Percentiles rank a stretch among this genome's conserved stretches.
These are phyloP conservation scores for Orthosia gothica DNA, from an alignment of 2,888 invertebrate species.

Conservation along the genomic window DNA sequence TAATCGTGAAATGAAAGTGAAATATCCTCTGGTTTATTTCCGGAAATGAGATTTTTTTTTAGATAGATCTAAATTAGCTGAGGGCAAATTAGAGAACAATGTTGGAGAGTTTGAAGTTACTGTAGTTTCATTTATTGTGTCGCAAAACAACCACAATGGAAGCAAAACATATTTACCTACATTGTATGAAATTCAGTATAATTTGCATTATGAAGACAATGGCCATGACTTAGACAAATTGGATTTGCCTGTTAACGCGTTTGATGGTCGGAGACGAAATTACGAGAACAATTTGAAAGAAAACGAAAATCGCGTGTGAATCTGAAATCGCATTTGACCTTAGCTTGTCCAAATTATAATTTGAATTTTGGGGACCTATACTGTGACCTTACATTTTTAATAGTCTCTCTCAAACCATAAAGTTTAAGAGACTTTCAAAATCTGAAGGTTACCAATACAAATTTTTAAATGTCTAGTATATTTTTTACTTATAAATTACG, in stretches of 20 bases:
- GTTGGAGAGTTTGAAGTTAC: conserved; percentile 14
- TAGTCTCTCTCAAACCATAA: not conserved
- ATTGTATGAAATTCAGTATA: conserved; percentile 28
- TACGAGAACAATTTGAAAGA: conserved; percentile 18
- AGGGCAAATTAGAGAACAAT: conserved; percentile 27
- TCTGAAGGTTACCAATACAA: not conserved
- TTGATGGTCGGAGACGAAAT: conserved; percentile 46
- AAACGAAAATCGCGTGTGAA: conserved; percentile 45
- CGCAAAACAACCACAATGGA: conserved; percentile 36
- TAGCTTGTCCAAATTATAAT: conserved; percentile 13
- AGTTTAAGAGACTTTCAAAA: conserved; percentile 1
- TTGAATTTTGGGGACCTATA: not conserved
- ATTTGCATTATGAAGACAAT: conserved; percentile 30
- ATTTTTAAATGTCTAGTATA: not conserved
- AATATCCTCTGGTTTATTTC: conserved; percentile 38
- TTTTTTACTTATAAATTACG: not conserved
- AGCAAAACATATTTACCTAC: conserved; percentile 8
- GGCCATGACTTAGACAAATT: conserved; percentile 20
- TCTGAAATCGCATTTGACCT: conserved; percentile 32
- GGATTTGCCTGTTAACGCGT: conserved; percentile 36
- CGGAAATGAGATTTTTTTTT: conserved; percentile 19
- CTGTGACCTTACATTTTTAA: conserved; percentile 23
- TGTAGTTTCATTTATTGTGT: conserved; percentile 10
- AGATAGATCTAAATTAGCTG: conserved; percentile 8
- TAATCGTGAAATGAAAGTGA: conserved; percentile 59